These are phyloP conservation scores for Corythaeola cristata DNA, from an alignment of 2,113 vertebrate genomes.

Conservation along the genomic window DNA sequence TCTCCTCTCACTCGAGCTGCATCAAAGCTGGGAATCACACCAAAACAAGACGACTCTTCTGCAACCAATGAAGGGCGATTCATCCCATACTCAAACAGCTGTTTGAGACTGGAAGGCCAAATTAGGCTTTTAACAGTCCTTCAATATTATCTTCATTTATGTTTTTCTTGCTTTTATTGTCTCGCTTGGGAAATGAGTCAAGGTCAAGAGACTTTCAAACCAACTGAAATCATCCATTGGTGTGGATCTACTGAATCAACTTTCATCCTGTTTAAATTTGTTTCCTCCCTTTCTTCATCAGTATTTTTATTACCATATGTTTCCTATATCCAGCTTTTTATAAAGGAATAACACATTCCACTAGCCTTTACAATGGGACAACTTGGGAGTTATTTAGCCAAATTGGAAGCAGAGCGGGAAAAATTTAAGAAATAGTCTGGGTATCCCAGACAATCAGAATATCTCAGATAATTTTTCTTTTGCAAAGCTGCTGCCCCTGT, in stretches of 20 bases:
- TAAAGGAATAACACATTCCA: background rate
- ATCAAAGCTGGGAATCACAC: background rate
- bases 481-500: background rate
- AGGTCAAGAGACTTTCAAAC: background rate
- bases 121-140: background rate
- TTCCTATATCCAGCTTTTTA: background rate
- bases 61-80: background rate
- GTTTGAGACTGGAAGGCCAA: background rate
- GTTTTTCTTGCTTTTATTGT: background rate
- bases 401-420: background rate
- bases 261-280: background rate
- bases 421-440: background rate
- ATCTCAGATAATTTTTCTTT: background rate
- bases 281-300: background rate
- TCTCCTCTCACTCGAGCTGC: background rate
- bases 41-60: background rate
- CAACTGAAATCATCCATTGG: background rate
- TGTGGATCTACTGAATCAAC: accelerated
- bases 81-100: background rate
- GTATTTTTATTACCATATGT: background rate
- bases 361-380: background rate
- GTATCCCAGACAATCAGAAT: background rate
- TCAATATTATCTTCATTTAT: background rate
- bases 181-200: background rate
- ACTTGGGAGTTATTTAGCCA: too few species aligned